phyloP scores from a whole-genome alignment of 2,888 invertebrate species.

The Venusia cambrica region DNA sequence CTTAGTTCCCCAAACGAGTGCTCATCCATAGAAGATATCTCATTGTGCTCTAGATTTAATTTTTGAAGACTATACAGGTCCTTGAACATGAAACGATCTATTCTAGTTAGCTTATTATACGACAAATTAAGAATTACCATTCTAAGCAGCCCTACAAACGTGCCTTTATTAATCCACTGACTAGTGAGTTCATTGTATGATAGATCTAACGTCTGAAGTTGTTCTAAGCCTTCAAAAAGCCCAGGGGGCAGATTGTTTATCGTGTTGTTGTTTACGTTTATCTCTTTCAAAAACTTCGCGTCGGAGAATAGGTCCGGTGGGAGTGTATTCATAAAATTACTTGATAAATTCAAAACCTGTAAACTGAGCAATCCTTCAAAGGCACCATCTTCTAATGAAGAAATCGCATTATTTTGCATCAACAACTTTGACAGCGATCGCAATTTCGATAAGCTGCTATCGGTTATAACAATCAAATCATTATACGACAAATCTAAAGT shows the following conservation, averaged over 20 bases:
- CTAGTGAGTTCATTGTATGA: constrained; percentile 86
- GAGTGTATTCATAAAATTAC: constrained; percentile 87
- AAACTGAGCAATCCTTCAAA: constrained; percentile 85
- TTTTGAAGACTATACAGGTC: constrained; percentile 88
- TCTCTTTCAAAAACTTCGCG: constrained; percentile 83
- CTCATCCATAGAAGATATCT: constrained; percentile 84
- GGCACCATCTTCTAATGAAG: constrained; percentile 86
- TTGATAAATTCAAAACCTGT: constrained; percentile 87
- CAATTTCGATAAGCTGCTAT: constrained; percentile 85
- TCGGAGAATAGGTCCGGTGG: constrained; percentile 88
- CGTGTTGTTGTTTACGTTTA: constrained; percentile 89
- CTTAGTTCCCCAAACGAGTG: constrained; percentile 87
- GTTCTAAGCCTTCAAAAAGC: constrained; percentile 85
- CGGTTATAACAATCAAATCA: constrained; percentile 85
- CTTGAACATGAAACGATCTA: constrained; percentile 86
- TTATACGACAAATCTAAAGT: constrained; percentile 87
- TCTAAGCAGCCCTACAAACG: constrained; percentile 86
- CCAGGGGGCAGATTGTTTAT: constrained; percentile 87
- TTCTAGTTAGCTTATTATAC: constrained; percentile 84
- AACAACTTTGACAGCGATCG: constrained; percentile 84
- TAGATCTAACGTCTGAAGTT: constrained; percentile 86
- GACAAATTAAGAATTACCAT: constrained; percentile 88
- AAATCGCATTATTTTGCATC: constrained; percentile 88
- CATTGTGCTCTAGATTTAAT: constrained; percentile 87
- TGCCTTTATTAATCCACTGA: constrained; percentile 87